These are phyloP conservation scores for Empis livida DNA, from an alignment of 2,888 invertebrate species.

Conservation along the genomic window DNA sequence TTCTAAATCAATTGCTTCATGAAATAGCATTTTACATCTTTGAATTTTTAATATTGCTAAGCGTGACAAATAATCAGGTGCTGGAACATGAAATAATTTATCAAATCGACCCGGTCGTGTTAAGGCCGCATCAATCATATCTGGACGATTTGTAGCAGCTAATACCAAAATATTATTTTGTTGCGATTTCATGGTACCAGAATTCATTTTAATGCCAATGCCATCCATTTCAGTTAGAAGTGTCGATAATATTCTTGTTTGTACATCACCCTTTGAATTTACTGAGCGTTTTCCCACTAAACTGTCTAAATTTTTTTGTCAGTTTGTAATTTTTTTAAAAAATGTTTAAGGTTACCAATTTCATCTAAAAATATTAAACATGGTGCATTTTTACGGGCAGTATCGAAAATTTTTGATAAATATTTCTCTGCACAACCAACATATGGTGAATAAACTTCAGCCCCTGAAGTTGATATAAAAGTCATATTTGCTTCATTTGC, in stretches of 20 bases:
- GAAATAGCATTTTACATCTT: conserved; percentile 36
- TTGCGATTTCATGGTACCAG: conserved; percentile 6
- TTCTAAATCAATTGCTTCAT: conserved; percentile 31
- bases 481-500: conserved; percentile 41
- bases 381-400: conserved; percentile 45
- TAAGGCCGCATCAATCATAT: conserved; percentile 47
- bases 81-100: conserved; percentile 45
- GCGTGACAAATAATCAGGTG: conserved; percentile 41
- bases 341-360: conserved; percentile 42
- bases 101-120: conserved; percentile 51
- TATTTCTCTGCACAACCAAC: conserved; percentile 51
- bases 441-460: conserved; percentile 50
- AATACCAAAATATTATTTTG: conserved; percentile 40
- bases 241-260: conserved; percentile 45
- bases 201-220: conserved; percentile 30
- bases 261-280: conserved; percentile 34
- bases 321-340: background rate
- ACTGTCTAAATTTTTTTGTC: conserved; percentile 27
- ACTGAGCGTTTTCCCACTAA: conserved; percentile 36
- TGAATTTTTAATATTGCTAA: conserved; percentile 37
- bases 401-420: conserved; percentile 43
- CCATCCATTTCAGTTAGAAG: conserved; percentile 55
- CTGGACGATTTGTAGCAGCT: conserved; percentile 52
- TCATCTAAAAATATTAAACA: conserved; percentile 51
- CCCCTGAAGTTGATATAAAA: conserved; percentile 44